Evolutionary conservation across 2,113 vertebrate species (phyloP), one percentile per base, ranked within the genome.

Genomic region (Sporophila hypoxantha): DNA sequence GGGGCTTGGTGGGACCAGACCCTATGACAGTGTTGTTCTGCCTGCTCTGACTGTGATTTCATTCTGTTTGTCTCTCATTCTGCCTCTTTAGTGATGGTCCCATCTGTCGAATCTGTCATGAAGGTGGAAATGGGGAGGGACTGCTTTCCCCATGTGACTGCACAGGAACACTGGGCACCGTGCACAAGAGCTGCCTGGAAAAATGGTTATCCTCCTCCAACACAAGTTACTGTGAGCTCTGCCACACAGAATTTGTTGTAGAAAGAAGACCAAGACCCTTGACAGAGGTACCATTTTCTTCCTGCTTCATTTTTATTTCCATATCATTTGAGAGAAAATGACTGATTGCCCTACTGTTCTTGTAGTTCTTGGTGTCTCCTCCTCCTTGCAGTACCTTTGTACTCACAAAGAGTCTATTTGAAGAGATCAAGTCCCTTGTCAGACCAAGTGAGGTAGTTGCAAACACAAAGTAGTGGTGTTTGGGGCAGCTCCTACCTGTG

Each of bases 161-260:
- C 96, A 98, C 98, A 0, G 99, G 99, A 83, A 99, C 99, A 0
- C 92, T 99, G 96, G 99, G 99, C 23, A 97, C 98, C 2, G 99
- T 99, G 94, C 99, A 99, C 97, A 98, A 97, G 97, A 99, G 98
- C 97, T 99, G 99, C 93, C 96, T 99, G 96, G 99, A 99, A 95
- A 98, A 97, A 94, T 99, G 99, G 99, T 97, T 99, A 36, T 99
- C 99, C 4, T 99, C 99, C 20, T 99, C 99, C 85, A 99, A 99
- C 97, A 99, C 99, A 93, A 99, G 98, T 96, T 99, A 98, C 97
- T 99, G 99, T 42, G 99, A 99, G 97, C 98, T 99, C 75, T 99
- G 99, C 96, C 98, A 99, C 97, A 98, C 98, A 4, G 98, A 98
- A 94, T 99, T 99, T 93, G 98, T 97, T 56, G 98, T 99, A 55